Conservation (phyloP, 1,140 invertebrate genomes). For the Thaumatotibia leucotreta region DNA sequence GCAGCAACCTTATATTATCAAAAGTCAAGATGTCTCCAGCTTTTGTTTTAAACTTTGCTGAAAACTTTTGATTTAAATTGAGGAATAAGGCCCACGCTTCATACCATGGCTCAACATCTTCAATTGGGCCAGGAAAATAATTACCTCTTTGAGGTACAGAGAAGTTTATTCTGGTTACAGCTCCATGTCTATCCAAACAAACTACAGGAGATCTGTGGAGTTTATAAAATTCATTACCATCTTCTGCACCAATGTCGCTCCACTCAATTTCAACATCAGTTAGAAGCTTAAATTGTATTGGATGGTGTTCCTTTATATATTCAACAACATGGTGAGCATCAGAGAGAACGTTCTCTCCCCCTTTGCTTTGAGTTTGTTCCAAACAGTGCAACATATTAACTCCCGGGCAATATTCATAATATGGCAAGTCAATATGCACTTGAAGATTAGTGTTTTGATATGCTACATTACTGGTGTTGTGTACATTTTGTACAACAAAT, state of each 20-base stretch:
- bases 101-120: conserved; percentile 80
- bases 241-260: conserved; percentile 81
- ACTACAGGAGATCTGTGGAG: conserved; percentile 80
- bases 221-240: conserved; percentile 78
- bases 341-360: conserved; percentile 80
- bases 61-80: conserved; percentile 71
- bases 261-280: conserved; percentile 79
- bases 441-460: conserved; percentile 81
- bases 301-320: conserved; percentile 74
- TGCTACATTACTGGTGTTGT: conserved; percentile 82
- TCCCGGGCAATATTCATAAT: conserved; percentile 84
- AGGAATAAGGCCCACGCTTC: conserved; percentile 77
- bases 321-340: conserved; percentile 80
- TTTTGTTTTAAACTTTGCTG: conserved; percentile 79
- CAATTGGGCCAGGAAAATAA: conserved; percentile 78
- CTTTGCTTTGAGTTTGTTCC: conserved; percentile 78
- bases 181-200: conserved; percentile 76
- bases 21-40: conserved; percentile 82
- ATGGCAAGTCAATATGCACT: conserved; percentile 83
- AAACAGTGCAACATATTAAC: conserved; percentile 83
- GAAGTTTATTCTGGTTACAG: conserved; percentile 79
- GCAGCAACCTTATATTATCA: conserved; percentile 82
- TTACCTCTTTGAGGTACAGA: conserved; percentile 83
- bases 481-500: conserved; percentile 80
- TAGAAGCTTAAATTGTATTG: conserved; percentile 76